Base-by-base conservation (phyloP, 2,113 vertebrate genomes). In the Notarius lentiginosus region DNA sequence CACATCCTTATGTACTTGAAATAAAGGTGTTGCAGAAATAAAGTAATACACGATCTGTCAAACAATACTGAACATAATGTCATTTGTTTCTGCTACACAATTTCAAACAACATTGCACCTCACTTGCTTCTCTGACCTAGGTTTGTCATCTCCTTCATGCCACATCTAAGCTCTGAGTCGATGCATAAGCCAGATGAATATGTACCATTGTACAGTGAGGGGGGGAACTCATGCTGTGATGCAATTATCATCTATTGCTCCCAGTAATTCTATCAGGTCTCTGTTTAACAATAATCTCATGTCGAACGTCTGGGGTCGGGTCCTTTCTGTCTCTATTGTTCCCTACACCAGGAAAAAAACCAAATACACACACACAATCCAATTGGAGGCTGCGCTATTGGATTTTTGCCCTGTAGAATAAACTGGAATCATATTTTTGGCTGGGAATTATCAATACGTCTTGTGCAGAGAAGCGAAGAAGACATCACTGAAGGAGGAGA, bases 371-470 rank as follows among this genome's bases (percentile, higher is more conserved):
- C 81, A 91, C 96, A 91, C 96, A 98, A 99, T 99, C 94, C 94
- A 97, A 98, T 98, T 97, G 96, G 95, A 94, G 94, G 94, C 95
- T 94, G 94, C 88, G 93, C 94, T 97, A 99, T 98, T 98, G 97
- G 96, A 97, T 99, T 97, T 95, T 94, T 94, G 95, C 96, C 96
- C 96, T 94, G 96, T 97, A 97, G 94, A 98, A 98, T 98, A 97
- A 96, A 97, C 96, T 94, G 95, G 96, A 98, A 98, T 98, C 91
- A 91, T 96, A 98, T 98, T 97, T 98, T 97, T 98, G 81, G 96
- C 96, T 96, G 97, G 96, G 96, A 98, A 96, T 97, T 97, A 98
- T 98, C 97, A 98, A 98, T 99, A 98, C 96, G 97, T 98, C 97
- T 97, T 95, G 95, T 95, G 95, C 95, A 96, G 95, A 95, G 95